Evolutionary conservation across 2,888 invertebrate species (phyloP), one percentile per base, ranked within the genome.

Genomic region (Hyalella azteca): DNA sequence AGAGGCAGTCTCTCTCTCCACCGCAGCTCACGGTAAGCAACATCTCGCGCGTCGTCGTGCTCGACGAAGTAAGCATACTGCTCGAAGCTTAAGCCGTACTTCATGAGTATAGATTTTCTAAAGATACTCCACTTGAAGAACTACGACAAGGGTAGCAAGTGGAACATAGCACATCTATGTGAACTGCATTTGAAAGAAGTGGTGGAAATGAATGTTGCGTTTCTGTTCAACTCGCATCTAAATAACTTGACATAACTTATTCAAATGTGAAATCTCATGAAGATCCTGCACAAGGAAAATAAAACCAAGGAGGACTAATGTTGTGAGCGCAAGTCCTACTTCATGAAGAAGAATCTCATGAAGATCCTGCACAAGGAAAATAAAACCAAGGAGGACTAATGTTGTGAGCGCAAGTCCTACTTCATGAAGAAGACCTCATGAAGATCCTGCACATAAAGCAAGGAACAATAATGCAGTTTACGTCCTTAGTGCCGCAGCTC

Each of bases 291-390:
- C 59, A 85, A 85, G 78, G 77, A 79, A 66, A 85, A 85, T 50
- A 82, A 83, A 49, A 32, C 39, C n/a, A 77, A 39, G 54, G 39
- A 77, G 45, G 75, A 75, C 3, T 75, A 48, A 45, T 5, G 73
- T n/a, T n/a, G n/a, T n/a, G n/a, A n/a, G 0, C 93, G 95, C 84
- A 95, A 94, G 87, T 98, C 97, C 0, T 98, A 95, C 88, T 97
- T 92, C 87, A 98, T 98, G 98, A 80, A 95, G 29, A 94, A 93
- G 87, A 92, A 93, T 86, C 91, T 98, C 78, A 95, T 94, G 93
- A 93, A 92, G 88, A 93, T 98, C 85, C 91, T 98, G 78, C 94
- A 94, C 59, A 85, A 85, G 78, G 77, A 79, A 66, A 85, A 85
- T 50, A 82, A 83, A 49, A 32, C 39, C n/a, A 77, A 39, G 54